Percentiles rank a stretch among this genome's conserved stretches.
Evolutionary conservation across 2,888 invertebrate genomes (phyloP).

Genomic region (Acleris holmiana): DNA sequence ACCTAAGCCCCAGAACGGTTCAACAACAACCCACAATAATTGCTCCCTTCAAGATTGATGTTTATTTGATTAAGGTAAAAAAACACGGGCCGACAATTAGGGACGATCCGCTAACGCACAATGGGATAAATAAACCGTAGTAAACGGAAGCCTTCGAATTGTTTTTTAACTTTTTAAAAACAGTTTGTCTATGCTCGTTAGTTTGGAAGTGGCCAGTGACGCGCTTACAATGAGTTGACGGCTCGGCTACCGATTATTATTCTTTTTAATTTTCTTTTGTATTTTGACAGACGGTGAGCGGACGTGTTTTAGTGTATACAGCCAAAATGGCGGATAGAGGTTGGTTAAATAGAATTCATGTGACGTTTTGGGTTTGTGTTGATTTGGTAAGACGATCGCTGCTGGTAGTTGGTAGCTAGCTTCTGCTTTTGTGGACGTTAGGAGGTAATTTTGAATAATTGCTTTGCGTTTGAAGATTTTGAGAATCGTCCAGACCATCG

Average conservation of each 20-base stretch:
- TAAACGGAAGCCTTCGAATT: slow-evolving; percentile 80
- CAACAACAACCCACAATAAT: slow-evolving; percentile 58
- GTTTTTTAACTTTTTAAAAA: slow-evolving; percentile 73
- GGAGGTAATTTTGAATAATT: no score
- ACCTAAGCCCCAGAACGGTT: slow-evolving; percentile 50
- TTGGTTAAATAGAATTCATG: neutral
- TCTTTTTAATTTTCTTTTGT: slow-evolving; percentile 46
- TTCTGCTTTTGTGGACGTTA: slow-evolving; percentile 9
- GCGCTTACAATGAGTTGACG: slow-evolving; percentile 54
- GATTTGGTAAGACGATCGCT: no score
- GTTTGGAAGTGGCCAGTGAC: slow-evolving; percentile 60
- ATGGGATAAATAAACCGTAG: slow-evolving; percentile 70
- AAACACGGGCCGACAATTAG: slow-evolving; percentile 46
- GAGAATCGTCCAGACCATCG: no score
- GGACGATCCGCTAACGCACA: slow-evolving; percentile 72
- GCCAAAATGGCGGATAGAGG: neutral
- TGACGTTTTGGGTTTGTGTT: slow-evolving; percentile 6
- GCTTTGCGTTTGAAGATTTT: no score
- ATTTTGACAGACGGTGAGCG: slow-evolving; percentile 26
- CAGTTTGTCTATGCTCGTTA: slow-evolving; percentile 67
- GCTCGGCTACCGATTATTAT: slow-evolving; percentile 47
- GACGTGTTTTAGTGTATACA: neutral
- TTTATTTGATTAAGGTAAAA: slow-evolving; percentile 71
- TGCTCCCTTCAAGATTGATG: slow-evolving; percentile 59
- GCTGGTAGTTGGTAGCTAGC: neutral